Evolutionary conservation across 2,888 invertebrate genomes (phyloP), one percentile per base, ranked within the genome.

Genomic region (Synergus umbraculus): DNA sequence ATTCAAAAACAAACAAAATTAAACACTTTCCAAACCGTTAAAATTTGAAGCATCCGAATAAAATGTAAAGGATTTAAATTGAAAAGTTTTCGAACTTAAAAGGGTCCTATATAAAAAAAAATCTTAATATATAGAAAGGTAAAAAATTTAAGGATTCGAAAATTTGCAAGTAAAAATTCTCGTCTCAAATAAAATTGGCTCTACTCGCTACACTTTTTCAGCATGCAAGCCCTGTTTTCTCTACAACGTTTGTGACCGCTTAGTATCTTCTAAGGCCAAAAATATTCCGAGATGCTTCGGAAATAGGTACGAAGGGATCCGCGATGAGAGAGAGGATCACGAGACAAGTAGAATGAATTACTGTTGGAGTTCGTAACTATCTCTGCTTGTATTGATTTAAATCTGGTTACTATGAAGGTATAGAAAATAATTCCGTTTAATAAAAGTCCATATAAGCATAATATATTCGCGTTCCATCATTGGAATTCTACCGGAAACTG

Each of bases 321-420:
- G 66, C n/a, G 64, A 54, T 58, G 60, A 58, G 65, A 43, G 41
- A 60, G 60, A 60, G 60, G 22, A 60, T 60, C 60, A 12, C 69
- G 22, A 49, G 44, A 66, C 66, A 54, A 67, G 77, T 49, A 63
- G 78, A 69, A 78, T 79, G 78, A 66, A 66, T 66, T 66, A 66
- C 9, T 41, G 43, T 22, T 22, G 10, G 7, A 22, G 18, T 10
- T 63, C 18, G 10, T 7, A 63, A 22, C 18, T 63, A 63, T 63
- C 18, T 58, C 13, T 18, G 29, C 18, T 22, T 63, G 4, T 43
- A 66, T 66, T 18, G 15, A 1, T 18, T 37, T 29, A 12, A 64
- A 29, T 64, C 18, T 22, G 29, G 64, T 37, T 37, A 37, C 37
- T 13, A 37, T 29, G 3, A 41, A 41, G 9, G 43, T n/a, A 66